Percentiles rank a stretch among this genome's conserved stretches.
Conservation (phyloP, 2,113 vertebrate genomes). For the Thalassarche chlororhynchos region DNA sequence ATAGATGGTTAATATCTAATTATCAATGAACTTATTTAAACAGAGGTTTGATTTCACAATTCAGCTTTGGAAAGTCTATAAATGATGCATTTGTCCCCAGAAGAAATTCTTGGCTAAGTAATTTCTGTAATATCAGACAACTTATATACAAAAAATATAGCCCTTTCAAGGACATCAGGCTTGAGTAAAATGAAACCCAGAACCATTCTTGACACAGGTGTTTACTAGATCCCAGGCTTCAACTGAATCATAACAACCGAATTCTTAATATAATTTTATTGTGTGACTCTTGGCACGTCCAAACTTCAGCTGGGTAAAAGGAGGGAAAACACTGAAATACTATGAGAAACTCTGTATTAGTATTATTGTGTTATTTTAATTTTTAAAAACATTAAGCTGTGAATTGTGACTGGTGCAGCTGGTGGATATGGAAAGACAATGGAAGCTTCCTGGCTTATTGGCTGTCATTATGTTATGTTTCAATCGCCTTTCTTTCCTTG, state of each 20-base stretch:
- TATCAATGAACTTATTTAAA: neutral
- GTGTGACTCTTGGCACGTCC: neutral
- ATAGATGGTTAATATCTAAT: neutral
- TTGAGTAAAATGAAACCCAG: neutral
- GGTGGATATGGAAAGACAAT: conserved; percentile 59
- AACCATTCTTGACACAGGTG: neutral
- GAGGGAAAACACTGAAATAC: neutral
- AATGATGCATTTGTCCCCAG: neutral
- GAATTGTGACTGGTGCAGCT: conserved; percentile 49
- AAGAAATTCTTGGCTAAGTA: neutral
- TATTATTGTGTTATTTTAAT: neutral
- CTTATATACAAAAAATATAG: neutral
- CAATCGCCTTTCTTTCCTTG: conserved; percentile 47
- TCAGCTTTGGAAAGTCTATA: neutral
- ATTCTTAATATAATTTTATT: conserved; percentile 1
- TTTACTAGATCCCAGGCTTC: neutral
- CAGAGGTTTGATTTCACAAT: neutral
- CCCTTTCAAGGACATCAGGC: neutral
- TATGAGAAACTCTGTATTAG: neutral
- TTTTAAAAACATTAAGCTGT: neutral
- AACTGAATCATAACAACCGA: neutral
- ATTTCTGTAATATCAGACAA: neutral
- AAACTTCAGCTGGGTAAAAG: neutral
- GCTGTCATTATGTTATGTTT: conserved; percentile 37
- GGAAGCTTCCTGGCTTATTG: conserved; percentile 45